Base-by-base conservation (phyloP, 1,140 invertebrate species). In the Macrotrachela quadricornifera region DNA sequence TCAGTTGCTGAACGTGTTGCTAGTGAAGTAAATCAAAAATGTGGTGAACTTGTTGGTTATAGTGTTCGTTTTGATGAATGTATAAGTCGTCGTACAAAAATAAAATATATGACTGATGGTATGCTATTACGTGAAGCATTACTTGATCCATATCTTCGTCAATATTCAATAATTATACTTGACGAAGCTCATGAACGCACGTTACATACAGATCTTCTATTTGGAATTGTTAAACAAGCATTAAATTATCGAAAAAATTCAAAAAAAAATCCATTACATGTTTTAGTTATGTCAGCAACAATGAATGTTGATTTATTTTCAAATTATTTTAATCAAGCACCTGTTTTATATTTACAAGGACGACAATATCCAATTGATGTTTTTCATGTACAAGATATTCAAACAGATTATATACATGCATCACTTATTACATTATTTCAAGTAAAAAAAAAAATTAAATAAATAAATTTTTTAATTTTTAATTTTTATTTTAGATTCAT, bases 161-260 rank as follows among this genome's bases (percentile, higher is more conserved):
- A 78, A 56, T 95, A 95, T 66, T 79, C 77, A 15, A 71, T 85
- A 21, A 77, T 97, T 10, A 81, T 99, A 54, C 72, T 97, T 47
- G 92, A 99, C 71, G 92, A 99, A 69, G 90, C 86, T 46, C 92
- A 99, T 67, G 92, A 97, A 71, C 73, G 92, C 43, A 92, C 90
- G 0, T 78, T 96, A 1, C 82, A 88, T 59, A 94, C 87, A 0
- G 92, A 99, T 73, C 74, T 96, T 3, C 71, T 95, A 0, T 80
- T 94, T 73, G 80, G 80, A 54, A 76, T 88, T 64, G 76, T 83
- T 13, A 79, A 86, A 72, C 69, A 75, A 62, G 76, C 83, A 1
- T 85, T 59, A 69, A 79, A 54, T 73, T 84, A 49, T 75, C 74
- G 61, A 63, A 73, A 37, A 73, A 74, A n/a, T 15, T 42, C 54